Evolutionary conservation across 2,888 invertebrate genomes (phyloP), one percentile per base, ranked within the genome.

Genomic region (Aphidoletes aphidimyza): DNA sequence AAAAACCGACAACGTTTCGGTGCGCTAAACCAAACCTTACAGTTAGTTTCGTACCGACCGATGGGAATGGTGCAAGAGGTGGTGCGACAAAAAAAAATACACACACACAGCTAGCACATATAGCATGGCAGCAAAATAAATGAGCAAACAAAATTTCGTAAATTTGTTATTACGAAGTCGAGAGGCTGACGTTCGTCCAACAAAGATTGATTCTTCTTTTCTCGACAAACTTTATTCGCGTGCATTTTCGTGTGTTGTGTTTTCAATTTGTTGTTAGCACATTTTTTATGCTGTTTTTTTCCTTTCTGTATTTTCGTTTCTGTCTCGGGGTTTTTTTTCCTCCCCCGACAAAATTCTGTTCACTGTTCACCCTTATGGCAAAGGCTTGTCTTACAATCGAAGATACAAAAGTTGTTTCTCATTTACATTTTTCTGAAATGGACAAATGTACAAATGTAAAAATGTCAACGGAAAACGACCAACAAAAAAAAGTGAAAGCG

Each of bases 241-340:
- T 6, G 42, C 42, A 42, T n/a, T 69, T 69, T 69, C 34, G 30
- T 34, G 14, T 30, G 69, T 30, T 69, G 34, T 9, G 30, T 69
- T 69, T 69, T 69, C 69, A 30, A 69, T 30, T 69, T n/a, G n/a
- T 69, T 69, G 69, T 69, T 69, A 54, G 54, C 54, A 54, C n/a
- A 22, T 54, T 54, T 22, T 54, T 47, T 54, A 54, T 54, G n/a
- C 54, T 26, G 11, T 54, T 54, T 54, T 54, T 69, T 5, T 69
- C 22, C 11, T 26, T 22, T 14, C 30, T 69, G 14, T 22, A 22
- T 22, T 54, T 54, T 22, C 14, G n/a, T 22, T 22, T 54, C n/a
- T 22, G 22, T 5, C 22, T 22, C 22, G 54, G 5, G n/a, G 9
- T 47, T 47, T 11, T 47, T 47, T 11, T 11, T 47, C 19, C 47